Conservation (phyloP, 2,888 invertebrate species). For the Colletes collaris region DNA sequence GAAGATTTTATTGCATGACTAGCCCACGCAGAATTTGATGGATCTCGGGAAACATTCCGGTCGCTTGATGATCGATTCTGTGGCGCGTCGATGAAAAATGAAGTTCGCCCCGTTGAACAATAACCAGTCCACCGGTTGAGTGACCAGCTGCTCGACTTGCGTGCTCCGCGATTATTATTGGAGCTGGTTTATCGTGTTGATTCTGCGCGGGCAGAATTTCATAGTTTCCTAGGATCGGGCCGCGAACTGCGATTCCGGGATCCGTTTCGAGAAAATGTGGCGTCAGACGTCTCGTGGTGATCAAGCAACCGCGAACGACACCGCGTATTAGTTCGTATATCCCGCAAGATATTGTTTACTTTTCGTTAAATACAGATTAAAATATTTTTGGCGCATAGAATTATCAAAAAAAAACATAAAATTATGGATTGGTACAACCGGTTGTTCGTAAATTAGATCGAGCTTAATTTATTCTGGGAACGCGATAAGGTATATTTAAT, state of each 20-base stretch:
- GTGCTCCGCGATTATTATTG: slow-evolving; percentile 69
- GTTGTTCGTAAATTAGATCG: no score
- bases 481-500: no score
- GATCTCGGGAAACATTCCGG: slow-evolving; percentile 48
- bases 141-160: slow-evolving; percentile 47
- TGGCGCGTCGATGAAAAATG: slow-evolving; percentile 50
- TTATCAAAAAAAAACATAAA: no score
- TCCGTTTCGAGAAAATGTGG: slow-evolving; percentile 38
- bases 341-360: no score
- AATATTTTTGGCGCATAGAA: no score
- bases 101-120: slow-evolving; percentile 52
- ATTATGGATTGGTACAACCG: no score
- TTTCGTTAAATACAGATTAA: no score
- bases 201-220: slow-evolving; percentile 66
- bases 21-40: slow-evolving; percentile 51
- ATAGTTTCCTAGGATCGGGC: slow-evolving; percentile 61
- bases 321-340: no score
- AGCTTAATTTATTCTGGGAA: no score
- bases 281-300: not conserved
- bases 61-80: slow-evolving; percentile 51
- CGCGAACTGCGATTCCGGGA: slow-evolving; percentile 32
- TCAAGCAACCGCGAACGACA: not conserved
- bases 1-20: slow-evolving; percentile 47
- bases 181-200: slow-evolving; percentile 67
- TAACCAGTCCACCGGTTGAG: slow-evolving; percentile 51